Evolutionary conservation across 2,113 vertebrate genomes (phyloP), one percentile per base, ranked within the genome.

Genomic region (Platysteira castanea): DNA sequence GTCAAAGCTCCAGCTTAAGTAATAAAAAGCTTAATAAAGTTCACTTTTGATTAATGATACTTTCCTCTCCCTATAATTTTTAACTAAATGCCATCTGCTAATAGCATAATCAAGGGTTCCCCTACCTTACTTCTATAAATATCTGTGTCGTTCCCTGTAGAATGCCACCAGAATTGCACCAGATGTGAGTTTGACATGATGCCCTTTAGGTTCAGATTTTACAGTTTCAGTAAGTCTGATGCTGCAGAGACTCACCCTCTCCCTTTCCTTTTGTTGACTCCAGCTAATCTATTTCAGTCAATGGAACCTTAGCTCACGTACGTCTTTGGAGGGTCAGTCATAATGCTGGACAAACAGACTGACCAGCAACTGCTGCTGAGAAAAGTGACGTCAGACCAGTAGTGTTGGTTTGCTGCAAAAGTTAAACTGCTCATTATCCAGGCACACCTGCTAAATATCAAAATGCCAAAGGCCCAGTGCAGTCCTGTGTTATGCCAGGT

Each of bases 401-500:
- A 37, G 64, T 27, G n/a, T 4, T 74, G 50, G 21, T 74, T 77
- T 84, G 27, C 56, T 84, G 64, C 31, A 77, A 39, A 84, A 78
- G 24, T 60, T n/a, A 74, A 80, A 80, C 41, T 83, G 28, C 23
- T 31, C 37, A 6, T 70, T 88, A 61, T 49, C 35, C 42, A 74
- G 60, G 30, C 50, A 91, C 89, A 90, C 65, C 74, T 94, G 82
- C 70, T 82, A 96, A 91, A 69, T 88, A 83, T 81, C 71, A 93
- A 83, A 94, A 90, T 74, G 31, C 27, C 82, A 61, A 61, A 85
- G 35, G 54, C 42, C 42, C 76, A 46, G 52, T 19, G 67, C 19
- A 52, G 50, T 85, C 70, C 57, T 80, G 42, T 83, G 75, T 70
- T 91, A 82, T 18, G 0, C 82, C 47, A 70, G 59, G 54, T 80